Conservation (phyloP, 2,797 vertebrate genomes). For the Rallus crepitans region DNA sequence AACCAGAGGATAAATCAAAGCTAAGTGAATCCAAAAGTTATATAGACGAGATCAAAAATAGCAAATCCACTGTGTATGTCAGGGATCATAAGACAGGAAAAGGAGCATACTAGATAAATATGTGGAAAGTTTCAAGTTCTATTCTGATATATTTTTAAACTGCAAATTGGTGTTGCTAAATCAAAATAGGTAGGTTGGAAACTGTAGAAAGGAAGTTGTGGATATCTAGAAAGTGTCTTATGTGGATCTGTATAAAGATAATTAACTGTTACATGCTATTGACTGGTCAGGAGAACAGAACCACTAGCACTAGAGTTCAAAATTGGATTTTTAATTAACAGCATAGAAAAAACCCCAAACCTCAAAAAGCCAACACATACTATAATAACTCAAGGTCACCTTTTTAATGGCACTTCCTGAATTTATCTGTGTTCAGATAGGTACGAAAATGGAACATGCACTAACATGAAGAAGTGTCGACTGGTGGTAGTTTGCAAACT, state of each 20-base stretch:
- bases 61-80: not conserved
- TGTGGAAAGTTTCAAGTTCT: not conserved
- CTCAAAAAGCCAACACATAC: not conserved
- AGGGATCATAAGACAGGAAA: not conserved
- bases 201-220: not conserved
- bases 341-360: not conserved
- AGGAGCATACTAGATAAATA: not conserved
- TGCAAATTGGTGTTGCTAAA: not conserved
- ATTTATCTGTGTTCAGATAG: not conserved
- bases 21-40: not conserved
- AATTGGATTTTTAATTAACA: not conserved
- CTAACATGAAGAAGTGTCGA: not conserved
- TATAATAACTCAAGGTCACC: not conserved
- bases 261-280: not conserved
- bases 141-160: not conserved
- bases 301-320: not conserved
- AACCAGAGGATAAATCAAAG: not conserved
- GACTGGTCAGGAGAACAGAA: not conserved
- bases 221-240: not conserved
- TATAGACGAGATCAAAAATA: not conserved
- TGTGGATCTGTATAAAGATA: not conserved
- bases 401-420: not conserved
- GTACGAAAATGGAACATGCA: not conserved
- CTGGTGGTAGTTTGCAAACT: not conserved
- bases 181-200: not conserved